Evolutionary conservation across 2,888 invertebrate genomes (phyloP).

Genomic region (Ormyrus nitidulus): DNA sequence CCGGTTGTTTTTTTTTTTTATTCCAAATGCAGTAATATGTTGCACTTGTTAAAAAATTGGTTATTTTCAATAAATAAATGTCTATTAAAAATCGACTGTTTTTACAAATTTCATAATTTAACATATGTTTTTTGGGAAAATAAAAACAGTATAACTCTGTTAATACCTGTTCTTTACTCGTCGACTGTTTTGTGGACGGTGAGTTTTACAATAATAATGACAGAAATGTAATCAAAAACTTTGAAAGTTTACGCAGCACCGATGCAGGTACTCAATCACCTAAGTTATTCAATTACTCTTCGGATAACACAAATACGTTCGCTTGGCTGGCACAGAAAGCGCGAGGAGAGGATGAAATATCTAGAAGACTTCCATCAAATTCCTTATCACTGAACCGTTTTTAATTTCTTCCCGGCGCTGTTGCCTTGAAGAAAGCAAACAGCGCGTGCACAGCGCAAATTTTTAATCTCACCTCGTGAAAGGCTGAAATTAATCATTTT

Average conservation of each 20-base stretch:
- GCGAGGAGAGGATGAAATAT: neutral
- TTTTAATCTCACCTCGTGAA: constrained; percentile 5
- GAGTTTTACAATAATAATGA: neutral
- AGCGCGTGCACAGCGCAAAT: neutral
- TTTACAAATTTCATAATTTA: too few species aligned
- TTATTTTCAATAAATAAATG: too few species aligned
- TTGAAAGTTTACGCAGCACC: neutral
- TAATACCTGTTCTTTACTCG: neutral
- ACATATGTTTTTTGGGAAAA: too few species aligned
- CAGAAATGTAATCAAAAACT: constrained; percentile 26
- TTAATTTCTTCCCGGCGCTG: neutral
- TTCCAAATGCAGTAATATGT: too few species aligned
- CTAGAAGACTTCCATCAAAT: neutral
- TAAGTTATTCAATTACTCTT: constrained; percentile 14
- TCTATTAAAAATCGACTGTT: too few species aligned
- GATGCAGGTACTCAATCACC: neutral
- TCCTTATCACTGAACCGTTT: constrained; percentile 26
- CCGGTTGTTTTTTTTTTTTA: too few species aligned
- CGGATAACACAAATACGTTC: neutral
- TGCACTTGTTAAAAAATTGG: too few species aligned
- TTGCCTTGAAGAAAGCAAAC: neutral
- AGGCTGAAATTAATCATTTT: constrained; percentile 18
- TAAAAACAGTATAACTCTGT: too few species aligned
- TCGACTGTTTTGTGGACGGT: neutral
- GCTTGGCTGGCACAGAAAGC: neutral